Evolutionary conservation across 2,113 vertebrate genomes (phyloP).

Genomic region (Pteronura brasiliensis): DNA sequence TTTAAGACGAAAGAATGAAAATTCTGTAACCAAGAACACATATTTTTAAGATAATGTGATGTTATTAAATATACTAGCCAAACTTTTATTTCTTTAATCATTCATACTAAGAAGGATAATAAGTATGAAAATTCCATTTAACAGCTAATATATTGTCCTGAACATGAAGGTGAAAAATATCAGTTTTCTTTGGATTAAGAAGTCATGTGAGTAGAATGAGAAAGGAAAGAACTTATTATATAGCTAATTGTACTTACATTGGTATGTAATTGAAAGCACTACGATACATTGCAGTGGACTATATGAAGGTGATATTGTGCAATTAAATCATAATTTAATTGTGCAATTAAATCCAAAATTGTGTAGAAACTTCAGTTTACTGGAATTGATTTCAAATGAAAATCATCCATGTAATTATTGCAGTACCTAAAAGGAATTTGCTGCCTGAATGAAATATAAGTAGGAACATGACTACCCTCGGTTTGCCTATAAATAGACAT

Average conservation of each 20-base stretch:
- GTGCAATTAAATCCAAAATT: slow-evolving; percentile 18
- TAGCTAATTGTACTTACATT: not conserved
- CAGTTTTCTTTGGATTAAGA: not conserved
- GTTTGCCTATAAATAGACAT: not conserved
- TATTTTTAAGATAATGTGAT: not conserved
- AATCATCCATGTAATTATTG: not conserved
- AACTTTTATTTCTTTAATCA: slow-evolving; percentile 7
- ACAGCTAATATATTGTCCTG: not conserved
- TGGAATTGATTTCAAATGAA: not conserved
- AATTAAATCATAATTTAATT: not conserved
- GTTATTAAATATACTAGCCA: not conserved
- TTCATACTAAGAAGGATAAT: not conserved
- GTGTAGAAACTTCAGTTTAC: not conserved
- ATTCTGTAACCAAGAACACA: not conserved
- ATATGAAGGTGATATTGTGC: not conserved
- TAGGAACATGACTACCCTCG: not conserved
- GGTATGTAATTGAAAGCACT: not conserved
- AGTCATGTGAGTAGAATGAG: not conserved
- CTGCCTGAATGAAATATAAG: not conserved
- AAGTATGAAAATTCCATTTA: not conserved
- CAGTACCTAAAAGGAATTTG: not conserved
- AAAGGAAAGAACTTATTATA: not conserved
- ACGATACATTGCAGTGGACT: not conserved
- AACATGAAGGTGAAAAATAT: not conserved
- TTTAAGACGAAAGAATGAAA: slow-evolving; percentile 14